Evolutionary conservation across 2,888 invertebrate species (phyloP), one percentile per base, ranked within the genome.

Genomic region (Chironomus tentans): DNA sequence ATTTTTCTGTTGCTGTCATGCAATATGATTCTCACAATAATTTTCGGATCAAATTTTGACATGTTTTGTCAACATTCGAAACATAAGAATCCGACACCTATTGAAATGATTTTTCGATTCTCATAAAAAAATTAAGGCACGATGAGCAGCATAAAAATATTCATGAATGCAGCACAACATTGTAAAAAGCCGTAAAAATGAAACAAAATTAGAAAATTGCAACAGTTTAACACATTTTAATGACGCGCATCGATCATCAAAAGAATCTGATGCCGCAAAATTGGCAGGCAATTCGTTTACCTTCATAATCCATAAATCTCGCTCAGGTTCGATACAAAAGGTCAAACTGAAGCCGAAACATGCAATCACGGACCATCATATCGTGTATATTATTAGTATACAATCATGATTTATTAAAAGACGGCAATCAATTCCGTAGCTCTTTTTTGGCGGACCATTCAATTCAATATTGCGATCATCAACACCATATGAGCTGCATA

Each of bases 31-130:
- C 65, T 65, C 22, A 24, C 13, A 65, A 65, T 24, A 65, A 65
- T 65, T 65, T 65, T 65, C 65, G 24, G 24, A 21, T 65, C 65
- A 65, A 65, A 65, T 65, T 65, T 65, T 65, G 65, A 65, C 65
- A 65, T 65, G 65, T 65, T 65, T 65, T 65, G 65, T 65, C 65
- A 65, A 65, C 65, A 65, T 24, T 65, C 18, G 38, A 38, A 38
- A 10, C 15, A 15, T 56, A 56, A 56, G n/a, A 65, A 65, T 56
- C 56, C 18, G 56, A 56, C 56, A 22, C 24, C 65, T 65, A 4
- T n/a, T 56, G 56, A 56, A 18, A 56, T 18, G 56, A 65, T 38
- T 38, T 38, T 38, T 38, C 10, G 13, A 65, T 21, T 65, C 65
- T 24, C 21, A 65, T 21, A 65, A 65, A 24, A 21, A 62, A 65